A percentile compares a stretch with the other conserved stretches of the same genome.
These are phyloP conservation scores for Melipona bicolor DNA, from an alignment of 2,888 invertebrate species.

Conservation along the genomic window DNA sequence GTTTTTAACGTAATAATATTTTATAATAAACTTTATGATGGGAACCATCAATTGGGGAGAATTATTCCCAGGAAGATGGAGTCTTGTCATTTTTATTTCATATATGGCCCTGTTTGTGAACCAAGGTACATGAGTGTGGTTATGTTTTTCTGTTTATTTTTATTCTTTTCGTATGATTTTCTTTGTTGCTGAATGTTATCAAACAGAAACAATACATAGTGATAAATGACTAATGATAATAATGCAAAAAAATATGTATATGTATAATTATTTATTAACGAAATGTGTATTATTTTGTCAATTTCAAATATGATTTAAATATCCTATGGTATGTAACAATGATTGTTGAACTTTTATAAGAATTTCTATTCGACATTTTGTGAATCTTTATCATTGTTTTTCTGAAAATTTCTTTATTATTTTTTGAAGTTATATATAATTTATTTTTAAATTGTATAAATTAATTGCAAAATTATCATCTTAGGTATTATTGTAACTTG, in stretches of 20 bases:
- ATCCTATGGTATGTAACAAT: background rate
- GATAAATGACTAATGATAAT: background rate
- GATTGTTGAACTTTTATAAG: background rate
- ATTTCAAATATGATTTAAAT: background rate
- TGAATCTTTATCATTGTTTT: background rate
- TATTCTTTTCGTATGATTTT: conserved; percentile 14
- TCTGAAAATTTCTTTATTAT: background rate
- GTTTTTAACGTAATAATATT: conserved; percentile 11
- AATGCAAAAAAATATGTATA: background rate
- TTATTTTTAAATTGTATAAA: background rate
- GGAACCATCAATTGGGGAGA: conserved; percentile 85
- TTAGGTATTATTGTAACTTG: conserved; percentile 96
- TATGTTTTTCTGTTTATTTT: conserved; percentile 20
- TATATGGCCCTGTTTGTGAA: conserved; percentile 96
- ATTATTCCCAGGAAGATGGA: conserved; percentile 93
- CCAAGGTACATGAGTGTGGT: conserved; percentile 88
- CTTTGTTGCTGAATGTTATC: background rate
- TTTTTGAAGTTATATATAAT: background rate
- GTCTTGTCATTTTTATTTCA: conserved; percentile 91
- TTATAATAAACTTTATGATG: conserved; percentile 69
- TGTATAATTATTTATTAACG: conserved; percentile 1
- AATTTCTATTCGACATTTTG: background rate
- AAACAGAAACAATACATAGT: background rate
- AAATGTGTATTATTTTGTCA: background rate
- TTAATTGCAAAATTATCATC: conserved; percentile 64